Conservation (phyloP, 2,113 vertebrate genomes). For the Eretmochelys imbricata region DNA sequence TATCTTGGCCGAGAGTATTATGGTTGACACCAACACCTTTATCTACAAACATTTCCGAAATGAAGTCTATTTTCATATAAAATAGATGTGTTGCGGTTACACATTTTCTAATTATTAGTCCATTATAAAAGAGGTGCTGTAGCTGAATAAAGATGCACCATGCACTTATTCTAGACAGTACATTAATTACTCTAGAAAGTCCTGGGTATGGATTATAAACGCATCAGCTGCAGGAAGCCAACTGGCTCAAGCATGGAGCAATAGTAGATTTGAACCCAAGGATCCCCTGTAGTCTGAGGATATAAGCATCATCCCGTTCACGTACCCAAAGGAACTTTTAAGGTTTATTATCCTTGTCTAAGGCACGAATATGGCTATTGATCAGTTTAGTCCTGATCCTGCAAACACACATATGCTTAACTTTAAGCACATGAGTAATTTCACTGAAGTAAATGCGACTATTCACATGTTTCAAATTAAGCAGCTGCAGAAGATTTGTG, state of each 20-base stretch:
- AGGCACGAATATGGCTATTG: background rate
- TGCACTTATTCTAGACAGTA: background rate
- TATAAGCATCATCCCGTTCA: background rate
- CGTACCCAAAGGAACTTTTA: slow-evolving; percentile 14
- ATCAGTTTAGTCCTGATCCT: slow-evolving; percentile 8
- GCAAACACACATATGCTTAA: background rate
- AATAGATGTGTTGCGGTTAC: background rate
- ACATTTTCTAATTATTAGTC: background rate
- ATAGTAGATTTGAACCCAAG: background rate
- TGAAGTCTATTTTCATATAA: background rate
- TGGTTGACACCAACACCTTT: background rate
- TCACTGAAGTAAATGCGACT: background rate
- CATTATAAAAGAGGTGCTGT: background rate
- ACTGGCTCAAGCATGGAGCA: background rate
- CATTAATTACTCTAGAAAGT: slow-evolving; percentile 15
- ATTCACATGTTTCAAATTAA: background rate
- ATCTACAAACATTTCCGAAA: background rate
- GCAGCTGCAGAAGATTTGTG: background rate
- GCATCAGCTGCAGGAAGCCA: slow-evolving; percentile 6
- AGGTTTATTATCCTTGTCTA: background rate
- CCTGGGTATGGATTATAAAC: background rate
- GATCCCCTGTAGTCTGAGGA: background rate
- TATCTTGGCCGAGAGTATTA: background rate
- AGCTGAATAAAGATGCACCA: background rate
- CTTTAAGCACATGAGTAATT: background rate